These are phyloP conservation scores for Sarcophilus harrisii DNA, from an alignment of 2,797 vertebrate genomes.

Conservation along the genomic window DNA sequence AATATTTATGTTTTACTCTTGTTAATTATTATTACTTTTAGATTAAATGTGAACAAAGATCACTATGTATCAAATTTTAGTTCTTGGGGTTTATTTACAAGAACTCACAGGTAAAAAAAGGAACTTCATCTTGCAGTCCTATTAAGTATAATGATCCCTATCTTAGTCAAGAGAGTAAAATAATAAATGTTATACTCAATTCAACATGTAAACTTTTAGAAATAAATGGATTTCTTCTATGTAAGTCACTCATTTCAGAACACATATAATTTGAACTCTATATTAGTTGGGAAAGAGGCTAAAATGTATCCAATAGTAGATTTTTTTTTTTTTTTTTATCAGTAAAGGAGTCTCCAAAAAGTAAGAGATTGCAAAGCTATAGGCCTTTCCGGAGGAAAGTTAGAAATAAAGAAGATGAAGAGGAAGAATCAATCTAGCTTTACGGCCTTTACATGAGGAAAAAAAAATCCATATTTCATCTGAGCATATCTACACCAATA, in stretches of 20 bases:
- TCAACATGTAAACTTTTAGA: neutral
- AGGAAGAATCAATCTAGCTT: neutral
- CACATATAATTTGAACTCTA: slow-evolving; percentile 4
- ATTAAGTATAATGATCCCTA: slow-evolving; percentile 2
- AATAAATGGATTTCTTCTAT: neutral
- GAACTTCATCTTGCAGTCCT: neutral
- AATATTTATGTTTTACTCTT: neutral
- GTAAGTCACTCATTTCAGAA: neutral
- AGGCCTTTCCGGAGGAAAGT: slow-evolving; percentile 1
- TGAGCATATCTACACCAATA: slow-evolving; percentile 1
- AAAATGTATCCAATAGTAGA: neutral
- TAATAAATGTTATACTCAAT: slow-evolving; percentile 15
- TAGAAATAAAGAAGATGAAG: slow-evolving; percentile 40
- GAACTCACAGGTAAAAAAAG: neutral
- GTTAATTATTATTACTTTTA: neutral
- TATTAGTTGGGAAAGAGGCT: slow-evolving; percentile 10
- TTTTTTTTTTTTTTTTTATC: neutral
- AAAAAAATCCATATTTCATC: slow-evolving; percentile 23
- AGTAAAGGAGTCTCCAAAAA: slow-evolving; percentile 1
- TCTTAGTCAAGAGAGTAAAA: slow-evolving; percentile 6
- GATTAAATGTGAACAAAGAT: neutral
- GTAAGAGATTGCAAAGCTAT: neutral
- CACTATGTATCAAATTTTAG: slow-evolving; percentile 23
- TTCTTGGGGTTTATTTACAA: slow-evolving; percentile 48
- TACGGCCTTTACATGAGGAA: slow-evolving; percentile 8